Conservation (phyloP, 1,140 invertebrate species). For the Nomia melanderi region DNA sequence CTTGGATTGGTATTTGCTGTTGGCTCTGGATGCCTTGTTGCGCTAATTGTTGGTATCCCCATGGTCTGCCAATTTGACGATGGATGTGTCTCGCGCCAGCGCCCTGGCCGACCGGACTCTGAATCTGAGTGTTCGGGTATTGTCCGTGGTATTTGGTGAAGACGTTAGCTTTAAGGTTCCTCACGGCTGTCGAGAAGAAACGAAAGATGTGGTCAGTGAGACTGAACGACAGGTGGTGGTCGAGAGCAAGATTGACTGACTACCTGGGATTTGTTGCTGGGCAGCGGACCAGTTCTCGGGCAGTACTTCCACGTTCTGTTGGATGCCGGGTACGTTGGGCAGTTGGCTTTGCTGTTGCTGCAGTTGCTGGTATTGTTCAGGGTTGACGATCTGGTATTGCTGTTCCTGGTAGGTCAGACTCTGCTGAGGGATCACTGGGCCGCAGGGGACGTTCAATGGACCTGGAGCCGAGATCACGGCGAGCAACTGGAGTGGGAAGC, state of each 20-base stretch:
- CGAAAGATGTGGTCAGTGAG: neutral
- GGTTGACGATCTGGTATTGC: conserved; percentile 72
- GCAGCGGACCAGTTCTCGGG: conserved; percentile 55
- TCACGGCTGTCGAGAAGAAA: conserved; percentile 35
- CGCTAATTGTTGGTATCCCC: neutral
- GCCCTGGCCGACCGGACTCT: conserved; percentile 63
- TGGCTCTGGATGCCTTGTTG: neutral
- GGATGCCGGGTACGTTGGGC: conserved; percentile 35
- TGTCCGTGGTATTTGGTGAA: conserved; percentile 73
- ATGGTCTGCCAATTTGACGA: conserved; percentile 44
- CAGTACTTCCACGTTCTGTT: conserved; percentile 70
- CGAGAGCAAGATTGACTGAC: neutral
- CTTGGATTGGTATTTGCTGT: neutral
- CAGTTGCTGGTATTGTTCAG: conserved; percentile 70
- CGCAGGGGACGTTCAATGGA: conserved; percentile 61
- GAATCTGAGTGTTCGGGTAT: conserved; percentile 68
- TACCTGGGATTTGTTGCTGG: conserved; percentile 16
- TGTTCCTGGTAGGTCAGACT: conserved; percentile 67
- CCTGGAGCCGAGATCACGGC: conserved; percentile 82
- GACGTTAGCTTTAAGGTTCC: conserved; percentile 65
- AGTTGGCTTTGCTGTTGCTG: conserved; percentile 41
- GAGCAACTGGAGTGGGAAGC: conserved; percentile 83
- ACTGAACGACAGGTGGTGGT: neutral
- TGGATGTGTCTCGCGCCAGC: conserved; percentile 48
- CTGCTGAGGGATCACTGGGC: conserved; percentile 69